A percentile compares a stretch with the other conserved stretches of the same genome.
Conservation (phyloP, 2,797 vertebrate species). For the Lutjanus campechanus region DNA sequence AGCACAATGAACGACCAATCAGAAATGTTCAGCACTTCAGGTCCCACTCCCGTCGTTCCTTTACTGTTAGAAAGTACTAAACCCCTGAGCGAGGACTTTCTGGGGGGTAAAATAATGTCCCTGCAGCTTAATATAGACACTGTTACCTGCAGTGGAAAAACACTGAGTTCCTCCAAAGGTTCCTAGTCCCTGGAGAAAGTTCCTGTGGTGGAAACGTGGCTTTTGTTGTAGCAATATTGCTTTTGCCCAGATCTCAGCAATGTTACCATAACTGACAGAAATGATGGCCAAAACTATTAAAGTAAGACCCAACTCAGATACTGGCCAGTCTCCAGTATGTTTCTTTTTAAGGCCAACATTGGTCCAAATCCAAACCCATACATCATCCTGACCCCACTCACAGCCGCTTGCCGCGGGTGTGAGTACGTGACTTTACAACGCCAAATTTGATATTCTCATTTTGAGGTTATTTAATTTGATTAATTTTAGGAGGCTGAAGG, state of each 20-base stretch:
- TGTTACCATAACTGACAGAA: not conserved
- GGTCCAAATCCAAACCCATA: constrained; percentile 30
- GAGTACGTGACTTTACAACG: constrained; percentile 37
- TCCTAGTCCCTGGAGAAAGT: no score
- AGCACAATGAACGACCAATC: no score
- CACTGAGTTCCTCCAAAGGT: no score
- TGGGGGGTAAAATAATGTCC: no score
- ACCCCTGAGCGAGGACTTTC: no score
- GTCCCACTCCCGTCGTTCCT: no score
- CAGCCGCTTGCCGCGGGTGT: constrained; percentile 20
- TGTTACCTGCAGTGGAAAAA: no score
- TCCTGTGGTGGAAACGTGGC: no score
- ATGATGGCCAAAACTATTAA: constrained; percentile 27
- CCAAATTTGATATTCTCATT: constrained; percentile 42
- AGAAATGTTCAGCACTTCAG: no score
- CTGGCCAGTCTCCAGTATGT: constrained; percentile 20
- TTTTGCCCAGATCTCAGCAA: constrained; percentile 25
- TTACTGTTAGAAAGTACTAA: no score
- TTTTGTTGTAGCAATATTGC: not conserved
- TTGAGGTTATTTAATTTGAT: constrained; percentile 46
- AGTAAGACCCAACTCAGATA: constrained; percentile 20
- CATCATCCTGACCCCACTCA: constrained; percentile 18
- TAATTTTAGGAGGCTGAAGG: constrained; percentile 37
- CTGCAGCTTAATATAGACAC: no score
- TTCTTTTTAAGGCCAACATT: constrained; percentile 3